A percentile compares a stretch with the other conserved stretches of the same genome.
These are phyloP conservation scores for Cebus imitator DNA, from an alignment of 2,113 vertebrate species.

Conservation along the genomic window DNA sequence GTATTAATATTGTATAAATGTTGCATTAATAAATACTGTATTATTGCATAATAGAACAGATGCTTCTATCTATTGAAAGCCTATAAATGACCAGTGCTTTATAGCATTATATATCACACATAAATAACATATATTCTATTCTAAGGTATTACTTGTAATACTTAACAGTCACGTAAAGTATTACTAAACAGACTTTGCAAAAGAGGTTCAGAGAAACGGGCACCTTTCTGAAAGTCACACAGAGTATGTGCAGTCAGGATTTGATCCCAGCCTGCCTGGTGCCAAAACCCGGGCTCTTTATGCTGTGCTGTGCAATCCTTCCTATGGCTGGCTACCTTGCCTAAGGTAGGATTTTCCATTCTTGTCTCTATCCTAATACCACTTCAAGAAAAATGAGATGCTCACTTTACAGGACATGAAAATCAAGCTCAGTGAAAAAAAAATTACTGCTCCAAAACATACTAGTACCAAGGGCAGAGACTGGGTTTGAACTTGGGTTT, in stretches of 20 bases:
- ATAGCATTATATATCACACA: neutral
- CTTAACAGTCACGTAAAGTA: neutral
- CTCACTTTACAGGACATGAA: neutral
- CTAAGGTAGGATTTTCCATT: neutral
- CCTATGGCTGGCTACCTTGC: neutral
- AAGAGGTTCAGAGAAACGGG: neutral
- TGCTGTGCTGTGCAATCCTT: neutral
- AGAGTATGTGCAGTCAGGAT: neutral
- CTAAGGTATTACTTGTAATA: neutral
- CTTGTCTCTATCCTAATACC: neutral
- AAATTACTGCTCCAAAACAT: neutral
- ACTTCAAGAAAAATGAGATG: neutral
- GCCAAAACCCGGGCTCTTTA: neutral
- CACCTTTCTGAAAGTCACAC: neutral
- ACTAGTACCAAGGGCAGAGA: neutral
- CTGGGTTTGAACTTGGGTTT: neutral
- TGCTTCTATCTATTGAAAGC: neutral
- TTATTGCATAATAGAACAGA: neutral
- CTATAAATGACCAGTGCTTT: neutral
- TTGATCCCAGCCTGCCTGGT: neutral
- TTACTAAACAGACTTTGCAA: neutral
- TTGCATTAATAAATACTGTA: too few relatives aligned
- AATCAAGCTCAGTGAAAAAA: neutral
- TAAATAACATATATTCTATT: neutral
- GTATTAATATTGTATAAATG: too few relatives aligned